Evolutionary conservation across 2,888 invertebrate species (phyloP).

Genomic region (Caenorhabditis sinica): DNA sequence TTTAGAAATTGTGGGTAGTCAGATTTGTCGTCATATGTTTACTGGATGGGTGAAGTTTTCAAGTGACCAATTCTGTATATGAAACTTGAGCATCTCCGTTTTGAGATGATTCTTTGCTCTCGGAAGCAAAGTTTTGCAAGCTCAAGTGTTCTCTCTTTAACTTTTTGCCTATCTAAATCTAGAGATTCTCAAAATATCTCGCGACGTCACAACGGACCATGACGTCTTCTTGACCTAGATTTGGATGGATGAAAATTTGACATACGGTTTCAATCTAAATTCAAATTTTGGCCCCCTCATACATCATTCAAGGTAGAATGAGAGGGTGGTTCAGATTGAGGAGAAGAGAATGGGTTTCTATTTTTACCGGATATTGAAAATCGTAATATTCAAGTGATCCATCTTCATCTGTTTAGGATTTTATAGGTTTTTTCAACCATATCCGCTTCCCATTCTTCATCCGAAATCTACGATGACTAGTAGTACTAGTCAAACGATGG

Average conservation of each 20-base stretch:
- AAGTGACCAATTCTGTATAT: not conserved
- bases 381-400: not conserved
- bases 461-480: constrained; percentile 35
- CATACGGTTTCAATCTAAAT: not conserved
- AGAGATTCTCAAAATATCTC: not conserved
- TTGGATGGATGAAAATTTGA: constrained; percentile 15
- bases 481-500: not conserved
- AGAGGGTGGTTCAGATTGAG: not conserved
- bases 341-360: not conserved
- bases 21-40: constrained; percentile 6
- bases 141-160: constrained; percentile 21
- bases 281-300: constrained; percentile 9
- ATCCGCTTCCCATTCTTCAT: constrained; percentile 35
- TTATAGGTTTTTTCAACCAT: constrained; percentile 2
- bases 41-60: not conserved
- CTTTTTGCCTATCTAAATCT: not conserved
- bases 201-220: not conserved
- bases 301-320: constrained; percentile 18
- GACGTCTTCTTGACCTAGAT: constrained; percentile 10
- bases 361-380: constrained; percentile 3
- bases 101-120: constrained; percentile 42
- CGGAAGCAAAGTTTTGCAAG: constrained; percentile 22
- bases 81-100: constrained; percentile 7
- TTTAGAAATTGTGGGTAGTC: not conserved
- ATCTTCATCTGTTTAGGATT: constrained; percentile 15